These are phyloP conservation scores for Silurus lanzhouensis DNA, from an alignment of 2,797 vertebrate genomes.

Conservation along the genomic window DNA sequence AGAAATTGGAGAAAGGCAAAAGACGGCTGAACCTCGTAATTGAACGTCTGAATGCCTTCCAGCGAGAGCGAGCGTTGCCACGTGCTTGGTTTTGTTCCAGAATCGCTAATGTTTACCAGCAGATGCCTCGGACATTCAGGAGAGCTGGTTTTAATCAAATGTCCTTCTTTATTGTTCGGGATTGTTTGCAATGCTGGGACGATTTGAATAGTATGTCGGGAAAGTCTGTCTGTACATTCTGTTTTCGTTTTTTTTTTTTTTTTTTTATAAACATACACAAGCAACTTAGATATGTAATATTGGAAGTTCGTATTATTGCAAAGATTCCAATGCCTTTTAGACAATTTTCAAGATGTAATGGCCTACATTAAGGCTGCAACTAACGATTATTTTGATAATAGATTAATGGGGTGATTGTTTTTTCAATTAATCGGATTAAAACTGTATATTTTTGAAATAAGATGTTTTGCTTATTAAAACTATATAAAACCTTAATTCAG, in stretches of 20 bases:
- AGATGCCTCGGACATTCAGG: background rate
- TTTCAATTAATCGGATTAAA: no score
- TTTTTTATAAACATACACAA: background rate
- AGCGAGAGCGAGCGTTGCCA: background rate
- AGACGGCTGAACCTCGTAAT: background rate
- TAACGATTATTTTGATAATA: no score
- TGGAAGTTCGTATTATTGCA: no score
- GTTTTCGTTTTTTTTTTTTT: background rate
- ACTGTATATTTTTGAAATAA: no score
- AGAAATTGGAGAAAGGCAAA: background rate
- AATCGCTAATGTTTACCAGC: slow-evolving; percentile 32
- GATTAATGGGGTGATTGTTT: no score
- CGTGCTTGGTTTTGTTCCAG: slow-evolving; percentile 36
- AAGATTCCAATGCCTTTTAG: no score
- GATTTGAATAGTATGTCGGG: background rate
- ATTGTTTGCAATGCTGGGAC: slow-evolving; percentile 16
- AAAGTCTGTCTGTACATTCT: background rate
- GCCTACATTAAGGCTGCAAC: no score
- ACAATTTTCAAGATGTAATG: no score
- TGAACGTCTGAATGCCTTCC: slow-evolving; percentile 30
- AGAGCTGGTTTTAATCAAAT: slow-evolving; percentile 22
- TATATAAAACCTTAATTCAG: no score
- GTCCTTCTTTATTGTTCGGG: slow-evolving; percentile 25
- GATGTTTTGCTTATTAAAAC: no score
- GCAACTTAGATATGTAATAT: no score